phyloP scores from a whole-genome alignment of 1,140 invertebrate genomes.

The Drosophila suzukii region DNA sequence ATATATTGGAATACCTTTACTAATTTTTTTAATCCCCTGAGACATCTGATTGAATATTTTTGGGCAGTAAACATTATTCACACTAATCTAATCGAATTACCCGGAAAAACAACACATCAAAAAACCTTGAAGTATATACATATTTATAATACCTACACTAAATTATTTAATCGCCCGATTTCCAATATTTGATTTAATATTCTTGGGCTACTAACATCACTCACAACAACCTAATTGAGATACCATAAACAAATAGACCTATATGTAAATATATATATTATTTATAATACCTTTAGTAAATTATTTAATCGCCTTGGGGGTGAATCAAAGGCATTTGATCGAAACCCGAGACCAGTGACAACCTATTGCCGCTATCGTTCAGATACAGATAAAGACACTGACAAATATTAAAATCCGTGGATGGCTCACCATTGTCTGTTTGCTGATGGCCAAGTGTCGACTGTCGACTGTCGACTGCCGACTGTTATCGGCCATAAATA shows the following conservation, averaged over 20 bases:
- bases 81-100: background rate
- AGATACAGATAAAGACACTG: conserved; percentile 17
- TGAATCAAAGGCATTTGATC: background rate
- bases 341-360: conserved; percentile 2
- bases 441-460: conserved; percentile 31
- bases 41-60: background rate
- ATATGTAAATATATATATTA: background rate
- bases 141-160: background rate
- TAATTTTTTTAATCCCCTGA: background rate
- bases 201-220: background rate
- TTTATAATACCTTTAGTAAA: background rate
- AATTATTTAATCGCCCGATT: background rate
- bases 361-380: conserved; percentile 3
- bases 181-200: no score
- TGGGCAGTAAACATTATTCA: background rate
- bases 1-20: background rate
- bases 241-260: background rate
- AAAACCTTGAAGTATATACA: background rate
- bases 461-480: conserved; percentile 31
- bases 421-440: conserved; percentile 11
- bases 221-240: background rate
- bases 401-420: conserved; percentile 35
- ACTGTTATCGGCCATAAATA: conserved; percentile 67
- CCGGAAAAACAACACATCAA: background rate
- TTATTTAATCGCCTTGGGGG: background rate